These are phyloP conservation scores for Podabrus alpinus DNA, from an alignment of 2,888 invertebrate genomes.

Conservation along the genomic window DNA sequence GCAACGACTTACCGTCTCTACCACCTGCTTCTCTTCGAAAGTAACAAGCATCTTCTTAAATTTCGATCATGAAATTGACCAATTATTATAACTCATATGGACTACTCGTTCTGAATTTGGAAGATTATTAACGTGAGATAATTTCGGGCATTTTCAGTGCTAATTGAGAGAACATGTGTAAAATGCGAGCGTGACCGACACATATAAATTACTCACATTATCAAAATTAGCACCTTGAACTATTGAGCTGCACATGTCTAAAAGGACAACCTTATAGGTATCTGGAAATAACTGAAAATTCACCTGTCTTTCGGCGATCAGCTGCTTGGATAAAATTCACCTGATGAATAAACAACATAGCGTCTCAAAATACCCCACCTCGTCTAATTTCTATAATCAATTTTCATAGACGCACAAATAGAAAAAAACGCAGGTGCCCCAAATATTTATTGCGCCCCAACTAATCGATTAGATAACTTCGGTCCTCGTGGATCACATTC, in stretches of 20 bases:
- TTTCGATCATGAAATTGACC: neutral
- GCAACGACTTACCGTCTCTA: slow-evolving; percentile 26
- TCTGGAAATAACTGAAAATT: neutral
- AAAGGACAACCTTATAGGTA: slow-evolving; percentile 5
- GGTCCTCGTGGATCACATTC: neutral
- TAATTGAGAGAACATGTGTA: slow-evolving; percentile 10
- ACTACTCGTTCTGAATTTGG: neutral
- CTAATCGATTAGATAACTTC: neutral
- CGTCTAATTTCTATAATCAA: neutral
- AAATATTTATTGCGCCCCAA: neutral
- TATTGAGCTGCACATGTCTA: slow-evolving; percentile 21
- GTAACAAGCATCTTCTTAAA: slow-evolving; percentile 10
- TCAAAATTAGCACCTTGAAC: slow-evolving; percentile 34
- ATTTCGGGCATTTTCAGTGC: neutral
- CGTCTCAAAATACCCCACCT: neutral
- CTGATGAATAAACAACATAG: neutral
- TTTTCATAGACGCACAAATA: neutral
- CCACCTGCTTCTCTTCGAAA: slow-evolving; percentile 22
- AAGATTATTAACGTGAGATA: neutral
- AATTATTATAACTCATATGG: slow-evolving; percentile 13
- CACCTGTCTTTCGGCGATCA: neutral
- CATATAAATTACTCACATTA: slow-evolving; percentile 31
- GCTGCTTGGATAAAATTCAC: neutral
- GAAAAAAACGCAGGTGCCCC: neutral
- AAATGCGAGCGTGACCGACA: slow-evolving; percentile 31